A percentile compares a stretch with the other conserved stretches of the same genome.
phyloP scores from a whole-genome alignment of 2,888 invertebrate species.

The Lasioglossum morio region DNA sequence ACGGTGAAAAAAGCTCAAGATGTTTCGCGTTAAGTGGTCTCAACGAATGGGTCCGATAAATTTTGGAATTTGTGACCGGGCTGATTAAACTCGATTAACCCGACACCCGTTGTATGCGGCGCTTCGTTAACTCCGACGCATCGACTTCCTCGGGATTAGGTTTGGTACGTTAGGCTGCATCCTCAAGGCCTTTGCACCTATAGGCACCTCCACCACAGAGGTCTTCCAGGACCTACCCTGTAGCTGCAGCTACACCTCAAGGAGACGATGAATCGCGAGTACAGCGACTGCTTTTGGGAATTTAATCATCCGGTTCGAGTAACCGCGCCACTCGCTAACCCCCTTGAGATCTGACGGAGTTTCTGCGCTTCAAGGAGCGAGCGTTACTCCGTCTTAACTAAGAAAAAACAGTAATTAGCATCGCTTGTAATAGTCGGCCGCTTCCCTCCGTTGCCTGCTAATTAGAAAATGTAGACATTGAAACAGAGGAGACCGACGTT shows the following conservation, averaged over 20 bases:
- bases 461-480: conserved; percentile 28
- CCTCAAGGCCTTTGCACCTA: conserved; percentile 71
- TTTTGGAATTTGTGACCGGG: conserved; percentile 21
- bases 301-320: conserved; percentile 77
- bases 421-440: conserved; percentile 36
- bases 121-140: conserved; percentile 74
- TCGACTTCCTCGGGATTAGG: conserved; percentile 75
- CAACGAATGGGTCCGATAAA: conserved; percentile 4
- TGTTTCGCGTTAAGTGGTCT: no score
- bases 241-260: conserved; percentile 53
- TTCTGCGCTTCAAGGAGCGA: conserved; percentile 43
- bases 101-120: conserved; percentile 69
- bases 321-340: conserved; percentile 60
- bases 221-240: conserved; percentile 49
- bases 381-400: conserved; percentile 31
- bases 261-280: conserved; percentile 67
- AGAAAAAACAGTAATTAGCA: conserved; percentile 46
- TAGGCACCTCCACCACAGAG: conserved; percentile 53
- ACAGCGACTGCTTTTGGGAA: conserved; percentile 72
- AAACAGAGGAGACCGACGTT: not conserved
- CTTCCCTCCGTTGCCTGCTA: not conserved
- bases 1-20: no score
- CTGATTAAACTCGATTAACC: conserved; percentile 64
- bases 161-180: conserved; percentile 73
- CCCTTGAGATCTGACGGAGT: conserved; percentile 53